Evolutionary conservation across 2,113 vertebrate genomes (phyloP).

Genomic region (Anoura caudifer): DNA sequence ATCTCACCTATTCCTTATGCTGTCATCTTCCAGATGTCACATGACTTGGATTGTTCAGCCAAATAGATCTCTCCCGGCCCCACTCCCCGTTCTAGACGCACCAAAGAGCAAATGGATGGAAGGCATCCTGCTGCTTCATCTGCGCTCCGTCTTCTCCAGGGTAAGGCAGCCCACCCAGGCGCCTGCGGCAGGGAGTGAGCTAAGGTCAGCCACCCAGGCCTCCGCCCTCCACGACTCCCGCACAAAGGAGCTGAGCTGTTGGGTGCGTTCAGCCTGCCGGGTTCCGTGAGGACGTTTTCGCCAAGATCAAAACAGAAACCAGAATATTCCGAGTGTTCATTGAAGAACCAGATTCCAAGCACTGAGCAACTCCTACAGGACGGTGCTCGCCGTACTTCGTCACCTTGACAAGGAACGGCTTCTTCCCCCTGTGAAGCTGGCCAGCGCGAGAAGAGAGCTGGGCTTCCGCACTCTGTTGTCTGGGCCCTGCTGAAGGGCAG

Average conservation of each 20-base stretch:
- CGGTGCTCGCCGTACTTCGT: neutral
- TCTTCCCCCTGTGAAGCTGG: neutral
- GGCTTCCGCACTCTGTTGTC: neutral
- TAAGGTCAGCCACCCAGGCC: neutral
- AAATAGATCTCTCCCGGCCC: neutral
- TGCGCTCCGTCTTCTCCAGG: neutral
- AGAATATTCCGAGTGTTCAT: neutral
- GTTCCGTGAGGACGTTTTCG: neutral
- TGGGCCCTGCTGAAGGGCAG: neutral
- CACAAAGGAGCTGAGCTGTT: neutral
- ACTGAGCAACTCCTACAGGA: neutral
- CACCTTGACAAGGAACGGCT: neutral
- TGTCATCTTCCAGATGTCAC: neutral
- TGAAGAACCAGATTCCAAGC: neutral
- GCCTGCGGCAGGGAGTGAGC: neutral
- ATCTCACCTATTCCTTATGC: constrained; percentile 44
- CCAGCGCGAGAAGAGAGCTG: neutral
- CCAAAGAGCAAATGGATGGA: neutral
- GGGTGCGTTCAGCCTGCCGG: neutral
- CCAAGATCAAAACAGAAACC: constrained; percentile 38
- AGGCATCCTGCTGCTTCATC: neutral
- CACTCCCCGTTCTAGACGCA: neutral
- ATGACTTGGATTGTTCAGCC: neutral
- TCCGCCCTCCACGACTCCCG: neutral
- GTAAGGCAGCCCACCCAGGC: neutral